Percentiles rank a stretch among this genome's conserved stretches.
Evolutionary conservation across 2,113 vertebrate genomes (phyloP).

Genomic region (Murina feae): DNA sequence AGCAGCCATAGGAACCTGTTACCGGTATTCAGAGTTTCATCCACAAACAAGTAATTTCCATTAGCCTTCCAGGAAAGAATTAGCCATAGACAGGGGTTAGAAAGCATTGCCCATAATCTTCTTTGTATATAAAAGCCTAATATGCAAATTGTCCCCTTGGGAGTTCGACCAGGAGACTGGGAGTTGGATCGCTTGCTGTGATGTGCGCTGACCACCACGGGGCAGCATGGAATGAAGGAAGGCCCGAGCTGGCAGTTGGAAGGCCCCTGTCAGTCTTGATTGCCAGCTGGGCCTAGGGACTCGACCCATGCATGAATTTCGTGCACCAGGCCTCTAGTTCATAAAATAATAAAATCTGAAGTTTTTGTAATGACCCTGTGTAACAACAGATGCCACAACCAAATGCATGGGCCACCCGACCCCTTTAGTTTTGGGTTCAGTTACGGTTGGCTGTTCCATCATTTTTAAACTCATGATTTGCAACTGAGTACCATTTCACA

Average conservation of each 20-base stretch:
- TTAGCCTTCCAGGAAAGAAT: not conserved
- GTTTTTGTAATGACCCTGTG: not conserved
- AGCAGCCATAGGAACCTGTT: not conserved
- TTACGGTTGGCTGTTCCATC: not conserved
- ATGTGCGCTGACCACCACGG: too few relatives aligned
- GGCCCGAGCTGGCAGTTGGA: too few relatives aligned
- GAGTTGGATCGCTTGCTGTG: too few relatives aligned
- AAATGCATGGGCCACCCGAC: fast-evolving
- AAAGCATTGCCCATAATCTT: not conserved
- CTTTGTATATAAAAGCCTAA: too few relatives aligned
- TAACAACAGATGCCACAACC: not conserved
- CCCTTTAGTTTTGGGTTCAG: not conserved
- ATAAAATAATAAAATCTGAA: not conserved
- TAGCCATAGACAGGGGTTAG: too few relatives aligned
- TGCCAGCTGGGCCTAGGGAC: too few relatives aligned
- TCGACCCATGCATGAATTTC: too few relatives aligned
- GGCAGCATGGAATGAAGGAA: too few relatives aligned
- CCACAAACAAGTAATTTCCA: not conserved
- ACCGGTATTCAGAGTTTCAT: not conserved
- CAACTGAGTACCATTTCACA: constrained; percentile 35
- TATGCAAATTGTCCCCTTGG: too few relatives aligned
- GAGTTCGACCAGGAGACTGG: too few relatives aligned
- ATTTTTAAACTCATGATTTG: not conserved
- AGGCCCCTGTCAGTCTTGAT: too few relatives aligned
- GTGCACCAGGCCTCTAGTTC: not conserved